Evolutionary conservation across 53 echinoderm and acorn worm genomes (phyloP).

Genomic region (Mesocentrotus franciscanus): DNA sequence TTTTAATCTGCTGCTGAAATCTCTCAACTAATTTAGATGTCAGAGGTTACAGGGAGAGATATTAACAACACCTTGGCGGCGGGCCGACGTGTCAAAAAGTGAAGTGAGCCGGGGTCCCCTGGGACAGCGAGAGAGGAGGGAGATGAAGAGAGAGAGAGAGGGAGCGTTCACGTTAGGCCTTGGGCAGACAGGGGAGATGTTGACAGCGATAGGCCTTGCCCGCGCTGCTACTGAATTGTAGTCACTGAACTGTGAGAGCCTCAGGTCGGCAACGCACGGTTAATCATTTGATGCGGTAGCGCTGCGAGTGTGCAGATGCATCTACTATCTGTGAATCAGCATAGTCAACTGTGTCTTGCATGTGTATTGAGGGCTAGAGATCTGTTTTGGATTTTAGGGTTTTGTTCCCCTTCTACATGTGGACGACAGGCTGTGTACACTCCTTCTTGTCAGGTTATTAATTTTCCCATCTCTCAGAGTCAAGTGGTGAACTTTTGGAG

Average conservation of each 20-base stretch:
- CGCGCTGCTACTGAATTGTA: neutral
- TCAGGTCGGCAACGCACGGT: conserved; percentile 23
- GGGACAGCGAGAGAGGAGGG: neutral
- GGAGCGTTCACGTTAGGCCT: neutral
- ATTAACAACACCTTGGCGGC: conserved; percentile 15
- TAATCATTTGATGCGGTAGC: conserved; percentile 39
- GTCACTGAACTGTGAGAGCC: conserved; percentile 34
- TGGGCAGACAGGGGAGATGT: conserved; percentile 12
- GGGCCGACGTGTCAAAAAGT: neutral
- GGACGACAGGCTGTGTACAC: neutral
- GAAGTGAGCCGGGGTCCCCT: neutral
- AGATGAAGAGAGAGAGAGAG: conserved; percentile 1
- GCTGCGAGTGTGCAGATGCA: conserved; percentile 25
- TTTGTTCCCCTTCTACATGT: neutral
- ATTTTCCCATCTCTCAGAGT: neutral
- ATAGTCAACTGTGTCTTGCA: neutral
- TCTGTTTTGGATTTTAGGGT: neutral
- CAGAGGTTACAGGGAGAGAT: neutral
- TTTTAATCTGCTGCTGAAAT: conserved; percentile 43
- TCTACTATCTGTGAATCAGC: neutral
- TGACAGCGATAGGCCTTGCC: conserved; percentile 12
- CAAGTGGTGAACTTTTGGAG: neutral
- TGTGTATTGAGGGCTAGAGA: neutral
- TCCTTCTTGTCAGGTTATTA: neutral
- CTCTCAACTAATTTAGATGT: conserved; percentile 29